A percentile compares a stretch with the other conserved stretches of the same genome.
Evolutionary conservation across 2,888 invertebrate species (phyloP).

Genomic region (Lepidochitona cinerea): DNA sequence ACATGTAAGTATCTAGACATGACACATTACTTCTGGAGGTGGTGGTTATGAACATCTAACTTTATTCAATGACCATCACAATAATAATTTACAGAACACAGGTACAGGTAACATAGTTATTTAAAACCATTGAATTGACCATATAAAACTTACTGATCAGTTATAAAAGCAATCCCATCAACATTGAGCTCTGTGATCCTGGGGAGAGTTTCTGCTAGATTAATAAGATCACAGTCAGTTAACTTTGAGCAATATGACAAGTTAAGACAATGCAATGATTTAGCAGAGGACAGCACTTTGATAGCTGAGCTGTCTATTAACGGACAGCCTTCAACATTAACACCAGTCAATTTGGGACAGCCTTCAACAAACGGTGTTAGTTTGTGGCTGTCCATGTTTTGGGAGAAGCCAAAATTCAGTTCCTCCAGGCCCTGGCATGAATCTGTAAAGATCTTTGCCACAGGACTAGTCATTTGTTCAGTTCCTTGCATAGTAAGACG

Average conservation of each 20-base stretch:
- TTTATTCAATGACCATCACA: no score
- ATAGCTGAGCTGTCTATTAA: constrained; percentile 33
- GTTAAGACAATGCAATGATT: constrained; percentile 37
- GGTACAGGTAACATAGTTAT: no score
- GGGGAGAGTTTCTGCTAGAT: constrained; percentile 33
- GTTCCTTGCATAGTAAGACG: constrained; percentile 36
- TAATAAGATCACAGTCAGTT: constrained; percentile 35
- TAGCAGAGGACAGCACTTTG: constrained; percentile 24
- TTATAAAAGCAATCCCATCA: constrained; percentile 51
- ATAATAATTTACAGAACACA: no score
- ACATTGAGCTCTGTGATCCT: constrained; percentile 42
- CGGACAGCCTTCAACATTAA: constrained; percentile 52
- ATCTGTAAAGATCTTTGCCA: constrained; percentile 41
- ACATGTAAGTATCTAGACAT: no score
- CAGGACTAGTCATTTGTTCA: constrained; percentile 32
- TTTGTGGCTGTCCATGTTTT: constrained; percentile 32
- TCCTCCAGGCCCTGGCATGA: constrained; percentile 36
- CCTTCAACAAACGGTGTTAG: constrained; percentile 35
- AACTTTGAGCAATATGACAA: constrained; percentile 48
- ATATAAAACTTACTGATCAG: constrained; percentile 45
- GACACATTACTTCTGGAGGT: no score
- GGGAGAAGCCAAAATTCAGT: constrained; percentile 51
- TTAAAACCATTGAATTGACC: no score
- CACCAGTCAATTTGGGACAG: constrained; percentile 34
- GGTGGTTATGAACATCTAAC: no score